Evolutionary conservation across 2,888 invertebrate genomes (phyloP).

Genomic region (Onthophagus sagittarius): DNA sequence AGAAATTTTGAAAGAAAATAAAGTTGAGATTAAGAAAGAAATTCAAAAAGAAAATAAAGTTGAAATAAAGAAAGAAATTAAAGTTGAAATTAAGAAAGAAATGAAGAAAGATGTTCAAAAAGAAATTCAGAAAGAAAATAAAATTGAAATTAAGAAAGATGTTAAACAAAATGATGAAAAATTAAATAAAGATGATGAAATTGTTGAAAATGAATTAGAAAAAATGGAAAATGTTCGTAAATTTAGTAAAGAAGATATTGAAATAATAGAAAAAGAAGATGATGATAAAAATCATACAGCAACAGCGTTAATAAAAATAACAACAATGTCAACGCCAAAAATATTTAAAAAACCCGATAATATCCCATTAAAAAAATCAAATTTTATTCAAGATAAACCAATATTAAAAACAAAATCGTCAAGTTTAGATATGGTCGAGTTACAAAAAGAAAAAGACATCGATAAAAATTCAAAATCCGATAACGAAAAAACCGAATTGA

Average conservation of each 20-base stretch:
- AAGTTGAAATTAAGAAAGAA: too few relatives aligned
- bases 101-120: too few relatives aligned
- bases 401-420: conserved; percentile 55
- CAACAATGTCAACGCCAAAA: conserved; percentile 29
- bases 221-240: conserved; percentile 35
- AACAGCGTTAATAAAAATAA: conserved; percentile 30
- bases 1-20: too few relatives aligned
- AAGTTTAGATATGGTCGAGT: conserved; percentile 55
- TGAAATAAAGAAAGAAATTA: too few relatives aligned
- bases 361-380: conserved; percentile 24
- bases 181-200: not conserved
- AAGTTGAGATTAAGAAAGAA: too few relatives aligned
- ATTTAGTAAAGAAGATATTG: conserved; percentile 49
- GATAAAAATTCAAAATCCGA: conserved; percentile 10
- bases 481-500: conserved; percentile 17
- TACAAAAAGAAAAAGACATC: conserved; percentile 34
- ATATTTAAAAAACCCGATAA: conserved; percentile 28
- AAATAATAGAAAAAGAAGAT: conserved; percentile 46
- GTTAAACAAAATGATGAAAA: not conserved
- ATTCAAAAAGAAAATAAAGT: too few relatives aligned
- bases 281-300: conserved; percentile 28
- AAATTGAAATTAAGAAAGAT: not conserved
- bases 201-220: conserved; percentile 1
- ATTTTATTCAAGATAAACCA: conserved; percentile 42
- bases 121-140: too few relatives aligned